Evolutionary conservation across 2,888 invertebrate genomes (phyloP), one percentile per base, ranked within the genome.

Genomic region (Archips crataeganus): DNA sequence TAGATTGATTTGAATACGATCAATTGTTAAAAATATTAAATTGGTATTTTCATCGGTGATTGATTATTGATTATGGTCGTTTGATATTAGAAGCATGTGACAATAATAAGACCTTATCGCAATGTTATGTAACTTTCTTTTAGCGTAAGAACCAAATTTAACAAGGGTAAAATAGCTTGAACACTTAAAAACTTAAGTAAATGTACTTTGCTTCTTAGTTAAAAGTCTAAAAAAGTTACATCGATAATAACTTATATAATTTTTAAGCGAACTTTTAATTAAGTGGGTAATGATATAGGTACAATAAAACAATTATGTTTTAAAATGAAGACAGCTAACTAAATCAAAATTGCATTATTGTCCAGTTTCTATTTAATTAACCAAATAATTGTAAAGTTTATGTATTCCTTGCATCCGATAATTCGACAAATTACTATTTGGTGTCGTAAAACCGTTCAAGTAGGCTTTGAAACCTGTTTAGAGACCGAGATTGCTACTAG

Each of bases 361-460:
- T 23, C 59, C 32, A 68, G 42, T 67, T 59, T n/a, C 57, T 36
- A 36, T 36, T 23, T 23, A 0, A 23, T 23, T 23, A 23, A 23
- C 23, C 23, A 23, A n/a, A n/a, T n/a, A n/a, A n/a, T n/a, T n/a
- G 4, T 36, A 4, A 36, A 4, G 5, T 36, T 36, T 68, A 73
- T 68, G 23, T 47, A 23, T 10, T 36, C 47, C 59, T 68, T 49
- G 68, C 63, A 59, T 72, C 39, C 49, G 68, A 57, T 60, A 60
- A 32, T 49, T 39, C 63, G 72, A 68, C 59, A 73, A 73, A 68
- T 68, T 11, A 39, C 39, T 68, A 59, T 72, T 57, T 39, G 2
- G 23, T 42, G 59, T 39, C 63, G 49, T 68, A 68, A 72, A 73
- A 63, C 32, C n/a, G 39, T 57, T 68, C 57, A 57, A 73, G 2